A percentile compares a stretch with the other conserved stretches of the same genome.
phyloP scores from a whole-genome alignment of 2,797 vertebrate genomes.

The Sebastes diaconus region DNA sequence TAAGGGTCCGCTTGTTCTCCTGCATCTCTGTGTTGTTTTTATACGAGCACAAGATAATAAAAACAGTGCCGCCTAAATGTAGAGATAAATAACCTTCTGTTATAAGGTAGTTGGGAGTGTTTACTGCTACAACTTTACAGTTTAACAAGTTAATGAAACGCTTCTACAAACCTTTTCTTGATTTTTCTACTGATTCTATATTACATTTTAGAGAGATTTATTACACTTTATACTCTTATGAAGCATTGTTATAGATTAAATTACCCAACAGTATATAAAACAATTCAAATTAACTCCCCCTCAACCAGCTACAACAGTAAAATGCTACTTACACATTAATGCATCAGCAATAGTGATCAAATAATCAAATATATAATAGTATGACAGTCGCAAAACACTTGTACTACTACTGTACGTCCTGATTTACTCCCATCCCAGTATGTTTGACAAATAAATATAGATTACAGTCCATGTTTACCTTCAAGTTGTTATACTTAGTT shows the following conservation, averaged over 20 bases:
- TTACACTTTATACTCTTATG: neutral
- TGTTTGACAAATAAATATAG: neutral
- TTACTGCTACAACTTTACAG: neutral
- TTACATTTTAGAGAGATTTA: neutral
- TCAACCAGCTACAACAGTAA: neutral
- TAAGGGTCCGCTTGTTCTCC: constrained; percentile 17
- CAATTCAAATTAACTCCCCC: neutral
- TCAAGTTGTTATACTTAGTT: neutral
- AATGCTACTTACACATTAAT: neutral
- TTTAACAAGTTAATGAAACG: neutral
- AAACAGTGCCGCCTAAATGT: neutral
- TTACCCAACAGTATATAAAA: neutral
- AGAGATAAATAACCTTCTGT: neutral
- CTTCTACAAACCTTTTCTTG: neutral
- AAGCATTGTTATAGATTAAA: neutral
- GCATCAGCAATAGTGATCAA: neutral
- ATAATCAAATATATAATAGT: neutral
- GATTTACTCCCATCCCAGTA: neutral
- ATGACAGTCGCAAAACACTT: neutral
- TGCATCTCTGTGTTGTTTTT: constrained; percentile 11
- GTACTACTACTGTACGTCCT: neutral
- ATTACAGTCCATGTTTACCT: too few relatives aligned
- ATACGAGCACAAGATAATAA: neutral
- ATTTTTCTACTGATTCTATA: neutral
- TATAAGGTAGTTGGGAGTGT: neutral